Conservation (phyloP, 2,888 invertebrate genomes). For the Hypolimnas misippus region DNA sequence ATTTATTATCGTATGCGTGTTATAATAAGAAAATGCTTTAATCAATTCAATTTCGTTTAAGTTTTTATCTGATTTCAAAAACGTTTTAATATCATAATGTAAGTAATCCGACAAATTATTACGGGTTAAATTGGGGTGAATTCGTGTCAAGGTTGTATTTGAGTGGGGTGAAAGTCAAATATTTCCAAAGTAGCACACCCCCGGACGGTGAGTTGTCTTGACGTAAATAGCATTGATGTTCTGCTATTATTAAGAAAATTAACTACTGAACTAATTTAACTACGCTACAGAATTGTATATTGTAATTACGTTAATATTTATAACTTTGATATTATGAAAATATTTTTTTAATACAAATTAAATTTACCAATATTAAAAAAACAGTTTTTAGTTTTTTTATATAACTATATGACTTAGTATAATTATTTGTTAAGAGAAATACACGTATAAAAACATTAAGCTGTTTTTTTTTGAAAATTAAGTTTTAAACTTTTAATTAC, state of each 20-base stretch:
- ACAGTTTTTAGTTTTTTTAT: background rate
- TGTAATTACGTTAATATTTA: background rate
- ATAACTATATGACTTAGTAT: too few relatives aligned
- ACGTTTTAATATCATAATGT: background rate
- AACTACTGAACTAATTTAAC: background rate
- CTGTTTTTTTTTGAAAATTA: too few relatives aligned
- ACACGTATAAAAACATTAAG: too few relatives aligned
- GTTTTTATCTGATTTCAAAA: background rate
- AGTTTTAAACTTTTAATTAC: too few relatives aligned
- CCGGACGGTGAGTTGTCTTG: constrained; percentile 14
- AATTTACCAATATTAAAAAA: background rate
- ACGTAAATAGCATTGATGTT: constrained; percentile 7
- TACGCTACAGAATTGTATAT: background rate
- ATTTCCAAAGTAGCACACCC: constrained; percentile 29
- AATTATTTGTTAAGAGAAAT: too few relatives aligned
- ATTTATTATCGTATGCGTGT: too few relatives aligned
- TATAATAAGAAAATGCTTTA: too few relatives aligned
- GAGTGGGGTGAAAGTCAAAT: constrained; percentile 45
- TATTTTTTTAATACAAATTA: too few relatives aligned
- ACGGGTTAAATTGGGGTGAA: constrained; percentile 56
- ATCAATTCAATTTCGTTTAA: background rate
- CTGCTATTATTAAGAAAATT: background rate
- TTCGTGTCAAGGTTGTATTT: constrained; percentile 60
- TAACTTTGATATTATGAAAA: background rate
- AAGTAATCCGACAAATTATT: constrained; percentile 33